phyloP scores from a whole-genome alignment of 2,888 invertebrate species.

The Coelinius sp. region DNA sequence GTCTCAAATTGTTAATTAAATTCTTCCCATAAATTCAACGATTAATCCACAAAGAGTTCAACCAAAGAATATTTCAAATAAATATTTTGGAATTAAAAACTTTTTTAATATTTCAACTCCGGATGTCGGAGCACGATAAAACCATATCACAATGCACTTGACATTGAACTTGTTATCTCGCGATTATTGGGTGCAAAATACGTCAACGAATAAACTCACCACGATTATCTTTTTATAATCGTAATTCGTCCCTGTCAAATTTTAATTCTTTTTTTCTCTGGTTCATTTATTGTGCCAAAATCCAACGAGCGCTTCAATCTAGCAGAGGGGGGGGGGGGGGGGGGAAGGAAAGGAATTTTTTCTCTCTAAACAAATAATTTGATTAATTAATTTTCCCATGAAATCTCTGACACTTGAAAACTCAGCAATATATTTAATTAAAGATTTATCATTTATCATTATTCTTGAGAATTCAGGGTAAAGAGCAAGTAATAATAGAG shows the following conservation, averaged over 20 bases:
- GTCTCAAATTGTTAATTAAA: no score
- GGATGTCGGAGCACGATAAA: constrained; percentile 33
- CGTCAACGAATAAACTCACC: background rate
- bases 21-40: no score
- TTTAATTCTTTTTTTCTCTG: background rate
- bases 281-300: background rate
- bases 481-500: no score
- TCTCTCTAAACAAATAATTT: background rate
- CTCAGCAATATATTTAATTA: no score
- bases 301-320: no score
- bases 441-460: no score
- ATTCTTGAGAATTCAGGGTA: no score
- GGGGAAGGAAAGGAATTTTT: no score
- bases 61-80: background rate
- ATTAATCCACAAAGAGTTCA: no score
- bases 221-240: background rate
- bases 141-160: constrained; percentile 46
- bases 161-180: constrained; percentile 58
- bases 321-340: no score
- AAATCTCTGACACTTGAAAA: no score
- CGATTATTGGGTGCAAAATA: constrained; percentile 42
- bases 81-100: background rate
- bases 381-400: background rate
- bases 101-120: constrained; percentile 4
- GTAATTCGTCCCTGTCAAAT: no score